Base-by-base conservation (phyloP, 92 coral and sea anemone species). In the Paragorgia papillata region DNA sequence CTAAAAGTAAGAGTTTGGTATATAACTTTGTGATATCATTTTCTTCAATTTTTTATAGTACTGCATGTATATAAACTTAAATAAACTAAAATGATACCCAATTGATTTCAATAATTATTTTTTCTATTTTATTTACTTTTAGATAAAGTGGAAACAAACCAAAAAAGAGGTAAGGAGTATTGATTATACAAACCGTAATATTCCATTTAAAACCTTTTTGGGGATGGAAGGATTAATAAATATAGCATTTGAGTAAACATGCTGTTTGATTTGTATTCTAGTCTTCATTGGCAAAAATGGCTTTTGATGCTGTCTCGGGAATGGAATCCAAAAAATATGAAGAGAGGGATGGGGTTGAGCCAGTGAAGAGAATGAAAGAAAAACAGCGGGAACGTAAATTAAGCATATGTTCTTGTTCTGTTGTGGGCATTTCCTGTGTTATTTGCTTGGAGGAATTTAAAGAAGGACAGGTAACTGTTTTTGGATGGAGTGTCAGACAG, bases 141-240 rank as follows among this genome's bases (percentile, higher is more conserved):
- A 94, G 98, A 94, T 94, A 40, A 94, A 94, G 62, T 94, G 98
- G 98, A 84, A 91, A 73, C 98, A 94, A 58, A 91, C 88, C 27
- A 96, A 91, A 61, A 94, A 94, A 86, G 98, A 94, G 98, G 98
- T 94, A 79, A 24, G 2, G 29, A 17, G 37, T 8, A 0, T 56
- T 56, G 28, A 17, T 2, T 1, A 22, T 56, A 2, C 2, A 7
- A 7, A 15, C 7, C n/a, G 12, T 46, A 2, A 46, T 46, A 6
- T 7, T 46, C 7, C 12, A 6, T 46, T 7, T 6, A 46, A 46
- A 6, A 46, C 53, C 43, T 37, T 37, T 37, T 4, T 37, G 17
- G 3, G 58, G 6, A 51, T 17, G 58, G 6, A 51, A 5, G 58
- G 6, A 51, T 17, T n/a, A n/a, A 22, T 17, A 51, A 51, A n/a